phyloP scores from a whole-genome alignment of 1,140 invertebrate genomes.

The Goniozus legneri region DNA sequence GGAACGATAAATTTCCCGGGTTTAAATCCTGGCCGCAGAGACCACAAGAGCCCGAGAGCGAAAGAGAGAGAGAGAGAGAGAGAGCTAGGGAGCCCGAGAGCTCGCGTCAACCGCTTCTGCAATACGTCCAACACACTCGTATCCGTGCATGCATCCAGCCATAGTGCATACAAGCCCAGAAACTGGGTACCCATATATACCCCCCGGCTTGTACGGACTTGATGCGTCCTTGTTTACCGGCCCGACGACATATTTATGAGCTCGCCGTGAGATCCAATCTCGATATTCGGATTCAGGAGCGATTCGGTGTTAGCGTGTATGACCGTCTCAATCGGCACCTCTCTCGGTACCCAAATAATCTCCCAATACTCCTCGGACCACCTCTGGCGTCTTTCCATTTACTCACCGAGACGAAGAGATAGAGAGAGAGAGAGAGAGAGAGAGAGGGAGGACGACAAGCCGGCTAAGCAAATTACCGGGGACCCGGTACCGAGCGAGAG shows the following conservation, averaged over 20 bases:
- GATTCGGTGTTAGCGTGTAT: not conserved
- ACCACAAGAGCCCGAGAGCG: not conserved
- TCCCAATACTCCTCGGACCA: not conserved
- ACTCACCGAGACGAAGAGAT: slow-evolving; percentile 2
- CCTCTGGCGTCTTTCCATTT: slow-evolving; percentile 2
- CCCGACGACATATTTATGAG: slow-evolving; percentile 31
- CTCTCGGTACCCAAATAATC: slow-evolving; percentile 20
- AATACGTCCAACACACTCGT: slow-evolving; percentile 2
- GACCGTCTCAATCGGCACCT: slow-evolving; percentile 15
- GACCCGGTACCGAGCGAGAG: too few species aligned
- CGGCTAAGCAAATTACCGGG: too few species aligned
- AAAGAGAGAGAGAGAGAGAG: too few species aligned
- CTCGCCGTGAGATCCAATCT: slow-evolving; percentile 21
- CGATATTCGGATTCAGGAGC: not conserved
- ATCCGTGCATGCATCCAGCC: not conserved
- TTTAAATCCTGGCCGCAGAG: slow-evolving; percentile 25
- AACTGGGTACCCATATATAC: slow-evolving; percentile 1
- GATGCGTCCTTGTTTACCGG: slow-evolving; percentile 26
- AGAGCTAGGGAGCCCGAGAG: slow-evolving; percentile 10
- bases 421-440: not conserved
- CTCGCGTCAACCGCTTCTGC: slow-evolving; percentile 15
- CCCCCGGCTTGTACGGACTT: slow-evolving; percentile 18
- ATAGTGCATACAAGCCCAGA: not conserved
- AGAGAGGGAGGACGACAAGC: not conserved
- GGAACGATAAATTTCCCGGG: slow-evolving; percentile 30